Base-by-base conservation (phyloP, 2,888 invertebrate genomes). In the Disparrhopalites patrizii region DNA sequence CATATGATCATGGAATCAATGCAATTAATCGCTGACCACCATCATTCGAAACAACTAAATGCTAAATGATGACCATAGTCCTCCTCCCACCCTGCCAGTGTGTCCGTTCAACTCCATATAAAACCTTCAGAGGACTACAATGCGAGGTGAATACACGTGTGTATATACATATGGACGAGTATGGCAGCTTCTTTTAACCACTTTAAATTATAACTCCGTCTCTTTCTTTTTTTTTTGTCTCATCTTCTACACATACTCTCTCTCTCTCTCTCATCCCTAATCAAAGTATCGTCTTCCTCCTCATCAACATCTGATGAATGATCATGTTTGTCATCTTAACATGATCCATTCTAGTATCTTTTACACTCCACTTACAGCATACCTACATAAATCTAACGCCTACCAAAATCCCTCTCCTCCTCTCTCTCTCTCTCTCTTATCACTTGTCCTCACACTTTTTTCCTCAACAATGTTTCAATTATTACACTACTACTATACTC, bases 11-110 rank as follows among this genome's bases (percentile, higher is more conserved):
- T 63, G 55, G 55, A 64, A 64, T 64, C 64, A 64, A 64, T 64
- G 64, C 38, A 55, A 64, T 64, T 64, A 64, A 64, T 64, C 43
- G 64, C 33, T 64, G 64, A 64, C 64, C 64, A 64, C 64, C 64
- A 64, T 20, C 47, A 60, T 28, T 47, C 23, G 23, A 47, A 47
- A 47, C 47, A 47, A 47, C 47, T 47, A 47, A 47, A 47, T 47
- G 47, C 47, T 47, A 47, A 47, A 47, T 47, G 47, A 47, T 47
- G 47, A 55, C 55, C 3, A 40, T 40, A n/a, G 3, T 3, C 20
- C n/a, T 40, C 40, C 20, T 20, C 40, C n/a, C 20, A 20, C 40
- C 40, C 40, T 40, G 20, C 40, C n/a, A n/a, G n/a, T n/a, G n/a
- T n/a, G n/a, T n/a, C n/a, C n/a, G n/a, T n/a, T n/a, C n/a, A n/a